Percentiles rank a stretch among this genome's conserved stretches.
phyloP scores from a whole-genome alignment of 1,140 invertebrate species.

The Brachionus calyciflorus region DNA sequence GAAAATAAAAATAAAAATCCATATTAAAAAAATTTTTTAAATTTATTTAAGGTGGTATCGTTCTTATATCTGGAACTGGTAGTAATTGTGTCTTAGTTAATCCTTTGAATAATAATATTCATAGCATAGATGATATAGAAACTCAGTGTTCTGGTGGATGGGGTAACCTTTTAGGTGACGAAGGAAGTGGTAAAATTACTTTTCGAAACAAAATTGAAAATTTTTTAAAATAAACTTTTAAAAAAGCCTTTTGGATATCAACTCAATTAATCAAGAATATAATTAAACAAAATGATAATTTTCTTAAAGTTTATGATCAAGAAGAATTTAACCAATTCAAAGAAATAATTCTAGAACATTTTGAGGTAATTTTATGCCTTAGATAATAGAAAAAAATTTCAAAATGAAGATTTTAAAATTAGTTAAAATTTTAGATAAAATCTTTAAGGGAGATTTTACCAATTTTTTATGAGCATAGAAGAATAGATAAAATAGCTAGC shows the following conservation, averaged over 20 bases:
- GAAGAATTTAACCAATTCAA: background rate
- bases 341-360: slow-evolving; percentile 16
- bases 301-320: background rate
- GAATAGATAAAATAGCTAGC: slow-evolving; percentile 24
- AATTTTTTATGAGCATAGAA: slow-evolving; percentile 20
- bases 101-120: slow-evolving; percentile 56
- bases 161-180: slow-evolving; percentile 90
- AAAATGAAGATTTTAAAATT: too few species aligned
- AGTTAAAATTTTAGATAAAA: slow-evolving; percentile 14
- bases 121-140: slow-evolving; percentile 33
- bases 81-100: slow-evolving; percentile 78
- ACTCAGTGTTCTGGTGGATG: slow-evolving; percentile 71
- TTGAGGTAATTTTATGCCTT: slow-evolving; percentile 19
- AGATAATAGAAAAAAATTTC: background rate
- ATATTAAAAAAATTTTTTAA: too few species aligned
- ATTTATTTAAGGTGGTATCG: slow-evolving; percentile 70
- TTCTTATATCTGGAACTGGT: slow-evolving; percentile 90
- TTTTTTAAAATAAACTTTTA: too few species aligned
- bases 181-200: slow-evolving; percentile 66
- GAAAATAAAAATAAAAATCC: too few species aligned
- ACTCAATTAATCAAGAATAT: slow-evolving; percentile 73
- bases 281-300: slow-evolving; percentile 24
- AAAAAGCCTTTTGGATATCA: slow-evolving; percentile 77
- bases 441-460: slow-evolving; percentile 32
- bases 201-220: too few species aligned